Base-by-base conservation (phyloP, 2,113 vertebrate genomes). In the Xenotilapia caudafasciata region DNA sequence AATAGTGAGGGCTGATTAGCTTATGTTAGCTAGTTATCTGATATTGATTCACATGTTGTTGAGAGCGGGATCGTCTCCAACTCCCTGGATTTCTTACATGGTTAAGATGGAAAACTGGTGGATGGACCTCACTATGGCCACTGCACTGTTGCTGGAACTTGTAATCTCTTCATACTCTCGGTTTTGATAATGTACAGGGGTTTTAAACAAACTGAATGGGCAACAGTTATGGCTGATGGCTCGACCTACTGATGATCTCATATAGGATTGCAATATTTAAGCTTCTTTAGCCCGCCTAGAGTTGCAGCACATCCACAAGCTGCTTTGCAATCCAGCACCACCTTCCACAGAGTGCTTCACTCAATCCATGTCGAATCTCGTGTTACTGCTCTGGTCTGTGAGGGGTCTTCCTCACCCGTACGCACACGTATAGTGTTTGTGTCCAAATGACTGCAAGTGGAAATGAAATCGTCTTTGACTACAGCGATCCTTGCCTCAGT, bases 371-470 rank as follows among this genome's bases (percentile, higher is more conserved):
- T 77, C 73, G 0, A 19, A 31, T 77, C 73, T 13, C 9, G 2
- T n/a, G 45, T 49, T 28, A 28, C 73, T 51, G 14, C 15, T 49
- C 23, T 75, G 42, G 15, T 11, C 42, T 75, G 42, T 28, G 42
- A 47, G 40, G 73, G 45, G 73, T 51, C 6, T 31, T 77, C 2
- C 73, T 3, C 26, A 19, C 45, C 6, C 2, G 4, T 0, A 49
- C 1, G 14, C 14, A 49, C 6, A 1, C 2, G 1, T 42, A 15
- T 23, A 12, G 5, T 65, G 31, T 65, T 65, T 38, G 31, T 21
- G 60, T 23, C 0, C 0, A 70, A 42, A 70, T 23, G n/a, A 9
- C 62, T 40, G 35, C 7, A 42, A 17, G 14, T 6, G 13, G 1
- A 73, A 73, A 45, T 45, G 5, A 73, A 73, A 45, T 17, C 0